Evolutionary conservation across 2,113 vertebrate genomes (phyloP).

Genomic region (Forbesichthys papilliferus): DNA sequence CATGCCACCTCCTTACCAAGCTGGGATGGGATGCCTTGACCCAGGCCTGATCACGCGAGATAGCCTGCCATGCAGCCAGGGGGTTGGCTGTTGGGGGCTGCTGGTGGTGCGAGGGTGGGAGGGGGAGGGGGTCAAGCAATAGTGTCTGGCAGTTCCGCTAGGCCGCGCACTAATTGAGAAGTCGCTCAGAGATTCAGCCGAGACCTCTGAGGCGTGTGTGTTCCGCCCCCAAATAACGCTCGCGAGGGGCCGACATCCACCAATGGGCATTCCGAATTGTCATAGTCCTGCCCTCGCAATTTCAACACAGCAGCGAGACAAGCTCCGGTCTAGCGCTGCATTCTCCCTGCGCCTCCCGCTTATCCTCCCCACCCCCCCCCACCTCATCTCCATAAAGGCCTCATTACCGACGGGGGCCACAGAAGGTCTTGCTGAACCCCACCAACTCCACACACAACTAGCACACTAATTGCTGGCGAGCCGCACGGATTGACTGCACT

Average conservation of each 20-base stretch:
- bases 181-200: constrained; percentile 81
- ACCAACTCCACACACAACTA: constrained; percentile 26
- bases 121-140: constrained; percentile 71
- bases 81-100: constrained; percentile 2
- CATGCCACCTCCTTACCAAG: not conserved
- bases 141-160: constrained; percentile 81
- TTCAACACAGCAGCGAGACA: constrained; percentile 34
- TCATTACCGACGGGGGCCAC: constrained; percentile 78
- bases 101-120: constrained; percentile 20
- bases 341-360: constrained; percentile 38
- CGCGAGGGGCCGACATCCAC: constrained; percentile 82
- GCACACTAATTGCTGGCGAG: constrained; percentile 60
- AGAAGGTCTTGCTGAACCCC: constrained; percentile 49
- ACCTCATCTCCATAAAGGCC: constrained; percentile 80
- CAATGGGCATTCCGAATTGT: constrained; percentile 83
- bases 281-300: constrained; percentile 63
- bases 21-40: constrained; percentile 9
- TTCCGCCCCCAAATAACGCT: constrained; percentile 80
- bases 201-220: constrained; percentile 71
- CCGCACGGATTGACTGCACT: constrained; percentile 22
- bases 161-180: constrained; percentile 89
- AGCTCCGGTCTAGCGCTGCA: constrained; percentile 43
- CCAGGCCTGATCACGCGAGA: constrained; percentile 18
- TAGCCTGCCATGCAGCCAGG: not conserved
- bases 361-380: constrained; percentile 73